A percentile compares a stretch with the other conserved stretches of the same genome.
phyloP scores from a whole-genome alignment of 2,888 invertebrate genomes.

The Dicycla oo region DNA sequence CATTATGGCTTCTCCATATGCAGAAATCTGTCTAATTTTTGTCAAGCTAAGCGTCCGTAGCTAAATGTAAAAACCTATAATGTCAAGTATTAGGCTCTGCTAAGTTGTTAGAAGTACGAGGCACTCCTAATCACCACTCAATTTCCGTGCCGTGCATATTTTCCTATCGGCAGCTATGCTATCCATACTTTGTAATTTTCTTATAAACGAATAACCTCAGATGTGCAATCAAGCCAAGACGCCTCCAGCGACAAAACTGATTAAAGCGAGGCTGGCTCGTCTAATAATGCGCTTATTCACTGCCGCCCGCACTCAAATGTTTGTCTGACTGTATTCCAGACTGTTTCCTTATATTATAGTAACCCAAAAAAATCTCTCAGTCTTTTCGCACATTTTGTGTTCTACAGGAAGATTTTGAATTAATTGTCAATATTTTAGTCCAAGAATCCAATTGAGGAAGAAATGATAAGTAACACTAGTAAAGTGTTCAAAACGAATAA shows the following conservation, averaged over 20 bases:
- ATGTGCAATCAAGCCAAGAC: background rate
- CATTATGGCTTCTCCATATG: no score
- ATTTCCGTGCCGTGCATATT: background rate
- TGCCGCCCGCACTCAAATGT: background rate
- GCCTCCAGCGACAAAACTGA: background rate
- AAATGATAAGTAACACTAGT: no score
- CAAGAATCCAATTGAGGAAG: no score
- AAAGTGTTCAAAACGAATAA: no score
- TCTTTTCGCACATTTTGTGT: background rate
- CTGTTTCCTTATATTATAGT: background rate
- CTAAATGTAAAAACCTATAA: background rate
- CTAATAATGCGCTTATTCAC: no score
- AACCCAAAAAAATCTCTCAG: no score
- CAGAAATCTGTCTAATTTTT: background rate
- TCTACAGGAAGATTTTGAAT: no score
- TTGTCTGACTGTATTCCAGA: background rate
- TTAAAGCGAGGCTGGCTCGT: background rate
- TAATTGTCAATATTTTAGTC: no score
- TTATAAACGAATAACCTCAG: background rate
- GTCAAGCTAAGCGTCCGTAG: background rate
- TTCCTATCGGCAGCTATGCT: background rate
- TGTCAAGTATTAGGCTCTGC: background rate
- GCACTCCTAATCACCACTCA: background rate
- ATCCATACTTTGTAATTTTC: background rate
- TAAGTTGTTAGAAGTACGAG: background rate